Evolutionary conservation across 2,797 vertebrate genomes (phyloP), one percentile per base, ranked within the genome.

Genomic region (Choloepus didactylus): DNA sequence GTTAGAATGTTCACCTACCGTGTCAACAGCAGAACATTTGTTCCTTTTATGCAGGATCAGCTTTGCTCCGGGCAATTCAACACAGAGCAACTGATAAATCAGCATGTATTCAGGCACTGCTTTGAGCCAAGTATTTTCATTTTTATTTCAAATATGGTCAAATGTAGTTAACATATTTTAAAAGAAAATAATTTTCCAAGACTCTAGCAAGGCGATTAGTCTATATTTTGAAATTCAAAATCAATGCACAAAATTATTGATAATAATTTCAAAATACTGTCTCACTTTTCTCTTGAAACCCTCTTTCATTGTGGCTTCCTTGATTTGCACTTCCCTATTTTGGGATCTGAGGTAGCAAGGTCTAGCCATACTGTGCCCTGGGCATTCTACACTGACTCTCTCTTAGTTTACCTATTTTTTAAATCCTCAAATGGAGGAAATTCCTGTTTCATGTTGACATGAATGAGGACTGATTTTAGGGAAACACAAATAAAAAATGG

Each of bases 121-220:
- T 94, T 91, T 93, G 66, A 97, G 79, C 9, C 92, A 96, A 97
- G 41, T 49, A 88, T 94, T 97, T 97, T 89, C 73, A 87, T 81
- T 97, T 96, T 95, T 93, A 92, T 96, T 93, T 95, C 35, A 80
- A 5, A 1, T 1, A 46, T 49, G 9, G 12, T 94, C 80, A 94
- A 82, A 92, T 90, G 31, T 56, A 87, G 31, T 73, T 95, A 85
- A 89, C 27, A 82, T 31, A 82, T 44, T 82, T 72, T 90, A 72
- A 90, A 81, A 66, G 18, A 94, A 49, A 92, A 94, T 27, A 69
- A 4, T 77, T 94, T 89, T 86, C 18, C 7, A 41, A 59, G 3
- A 81, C 64, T 51, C 31, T 81, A 60, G 18, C 56, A 60, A 72
- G 18, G 67, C 2, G 6, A 70, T 41, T 77, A 79, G 16, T 83